Base-by-base conservation (phyloP, 2,113 vertebrate species). In the Chloebia gouldiae region DNA sequence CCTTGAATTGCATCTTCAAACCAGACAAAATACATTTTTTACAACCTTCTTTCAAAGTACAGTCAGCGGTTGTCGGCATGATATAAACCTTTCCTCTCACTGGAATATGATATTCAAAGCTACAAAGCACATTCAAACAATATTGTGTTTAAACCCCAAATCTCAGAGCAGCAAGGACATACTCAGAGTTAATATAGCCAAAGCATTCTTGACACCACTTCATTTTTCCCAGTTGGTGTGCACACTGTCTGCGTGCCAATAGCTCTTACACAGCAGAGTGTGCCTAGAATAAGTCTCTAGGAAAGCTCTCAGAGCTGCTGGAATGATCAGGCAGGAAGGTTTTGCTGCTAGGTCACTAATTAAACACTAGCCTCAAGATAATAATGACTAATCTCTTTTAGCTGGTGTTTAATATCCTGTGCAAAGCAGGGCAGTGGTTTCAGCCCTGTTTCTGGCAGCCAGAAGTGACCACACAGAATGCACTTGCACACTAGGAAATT, bases 201-300 rank as follows among this genome's bases (percentile, higher is more conserved):
- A 92, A 92, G 44, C 22, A 73, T 95, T 86, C 71, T 88, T 73
- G 82, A 92, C 79, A 86, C 54, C 27, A n/a, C 70, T 71, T 92
- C 66, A 81, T 88, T 92, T 86, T 66, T 73, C 75, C 85, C 85
- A 81, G 51, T n/a, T 16, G 3, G 54, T 23, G 39, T 24, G 63
- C 68, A 86, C 24, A 6, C 59, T 78, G 54, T 82, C 93, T 94
- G 93, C 94, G 86, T 93, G 66, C 12, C 88, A 86, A 94, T 40
- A 80, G 15, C n/a, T 44, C 39, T 66, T 40, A 68, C 11, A 35
- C 49, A 65, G 51, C 10, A 88, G 79, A 81, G 16, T 16, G 30
- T 78, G 50, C 25, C 42, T 61, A 30, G 47, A 76, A 44, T 37
- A 50, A 90, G 21, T 28, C 33, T 59, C 42, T 45, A 80, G 51